These are phyloP conservation scores for Stegodyphus dumicola DNA, from an alignment of 1,140 invertebrate species.

Conservation along the genomic window DNA sequence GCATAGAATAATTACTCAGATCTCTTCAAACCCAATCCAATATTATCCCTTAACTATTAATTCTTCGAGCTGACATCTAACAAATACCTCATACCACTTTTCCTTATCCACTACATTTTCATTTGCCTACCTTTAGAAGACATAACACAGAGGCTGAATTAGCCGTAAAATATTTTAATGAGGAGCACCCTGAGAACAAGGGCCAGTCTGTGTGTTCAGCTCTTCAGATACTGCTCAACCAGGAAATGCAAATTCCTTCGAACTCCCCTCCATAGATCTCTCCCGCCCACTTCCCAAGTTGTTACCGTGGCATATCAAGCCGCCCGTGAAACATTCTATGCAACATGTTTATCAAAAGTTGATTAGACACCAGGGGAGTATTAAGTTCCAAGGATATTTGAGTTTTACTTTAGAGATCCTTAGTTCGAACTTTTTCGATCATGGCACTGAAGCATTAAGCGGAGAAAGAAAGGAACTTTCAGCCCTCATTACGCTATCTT, in stretches of 20 bases:
- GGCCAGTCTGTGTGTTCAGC: background rate
- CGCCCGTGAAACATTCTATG: slow-evolving; percentile 27
- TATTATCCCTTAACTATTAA: too few species aligned
- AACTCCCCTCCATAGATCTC: background rate
- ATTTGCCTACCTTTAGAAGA: background rate
- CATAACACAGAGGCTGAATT: slow-evolving; percentile 7
- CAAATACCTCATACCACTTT: background rate
- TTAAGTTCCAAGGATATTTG: background rate
- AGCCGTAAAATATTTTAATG: slow-evolving; percentile 50
- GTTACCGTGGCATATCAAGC: background rate
- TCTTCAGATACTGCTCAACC: background rate
- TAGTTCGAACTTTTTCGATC: background rate
- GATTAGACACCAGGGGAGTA: slow-evolving; percentile 20
- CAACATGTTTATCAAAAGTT: slow-evolving; percentile 42
- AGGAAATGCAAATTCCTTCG: slow-evolving; percentile 27
- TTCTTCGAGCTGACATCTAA: background rate
- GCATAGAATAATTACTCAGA: too few species aligned
- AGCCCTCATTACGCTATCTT: slow-evolving; percentile 28
- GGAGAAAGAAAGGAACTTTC: slow-evolving; percentile 4
- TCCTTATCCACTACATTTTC: background rate
- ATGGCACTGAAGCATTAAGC: background rate
- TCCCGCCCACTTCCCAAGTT: background rate
- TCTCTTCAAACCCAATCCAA: too few species aligned
- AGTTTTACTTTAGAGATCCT: background rate
- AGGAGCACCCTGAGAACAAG: background rate